Base-by-base conservation (phyloP, 2,888 invertebrate species). In the Iphiclides podalirius region DNA sequence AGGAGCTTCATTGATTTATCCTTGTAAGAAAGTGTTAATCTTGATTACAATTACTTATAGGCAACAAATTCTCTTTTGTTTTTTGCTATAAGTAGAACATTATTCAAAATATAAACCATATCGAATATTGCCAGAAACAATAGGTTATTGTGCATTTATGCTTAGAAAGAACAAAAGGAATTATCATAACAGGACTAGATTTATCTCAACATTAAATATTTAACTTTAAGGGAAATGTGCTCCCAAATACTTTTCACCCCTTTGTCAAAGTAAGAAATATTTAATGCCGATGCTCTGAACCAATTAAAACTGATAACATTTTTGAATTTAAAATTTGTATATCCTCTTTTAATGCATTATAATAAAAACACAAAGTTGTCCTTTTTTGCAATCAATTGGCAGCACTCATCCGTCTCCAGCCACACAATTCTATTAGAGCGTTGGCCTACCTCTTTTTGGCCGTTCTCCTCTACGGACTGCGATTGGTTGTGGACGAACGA, bases 391-490 rank as follows among this genome's bases (percentile, higher is more conserved):
- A 61, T 53, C 77, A 47, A 26, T 11, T 38, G 23, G 49, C 77
- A 45, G 58, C 82, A 59, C 53, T 55, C 82, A 75, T 66, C 53
- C 72, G 55, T 72, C 73, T 56, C 65, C 70, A 63, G 59, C 43
- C 61, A 48, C 48, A 58, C 55, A 43, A 58, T 40, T 63, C 62
- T 78, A 75, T 72, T 74, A 77, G 78, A 82, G 74, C 74, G 71
- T 75, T 70, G 66, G 83, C 88, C 87, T 88, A 88, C 88, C 88
- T 88, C 88, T 77, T 75, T 87, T 64, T 81, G 87, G 79, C 87
- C 88, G 81, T 88, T 86, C 80, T 88, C 88, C 86, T 87, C 88
- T 83, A 88, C 85, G 75, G 88, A 84, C 88, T 88, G 88, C 88
- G 85, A 82, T 87, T 87, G 86, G 87, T 87, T 85, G 87, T 87